Base-by-base conservation (phyloP, 2,888 invertebrate genomes). In the Trimorus sp. region DNA sequence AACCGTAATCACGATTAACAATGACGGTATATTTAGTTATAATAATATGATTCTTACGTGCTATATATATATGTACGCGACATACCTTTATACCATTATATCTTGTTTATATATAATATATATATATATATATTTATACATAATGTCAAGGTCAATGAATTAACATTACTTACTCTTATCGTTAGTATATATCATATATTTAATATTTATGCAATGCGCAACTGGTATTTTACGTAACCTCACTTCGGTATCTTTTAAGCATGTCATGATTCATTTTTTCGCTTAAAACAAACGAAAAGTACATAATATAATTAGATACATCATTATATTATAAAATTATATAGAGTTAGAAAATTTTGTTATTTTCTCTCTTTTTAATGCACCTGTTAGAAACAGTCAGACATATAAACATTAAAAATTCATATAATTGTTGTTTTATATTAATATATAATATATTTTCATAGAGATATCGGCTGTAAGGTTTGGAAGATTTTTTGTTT, bases 1-100 rank as follows among this genome's bases (percentile, higher is more conserved):
- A 88, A 86, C 84, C 84, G 88, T 85, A 89, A 89, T 85, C 86
- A 88, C 89, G 86, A 87, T 88, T 88, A 89, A 89, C 89, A 90
- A 89, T 88, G 85, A 89, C 84, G 83, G 83, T 86, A 85, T 88
- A 85, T 62, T 26, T 87, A 86, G 83, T 84, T 77, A 74, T 59
- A 54, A 74, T 59, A 54, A 59, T 59, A 59, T 58, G 65, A 51
- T 63, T 59, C 65, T 79, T 26, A 26, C 26, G 26, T 26, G 26
- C 26, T 26, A 26, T 26, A 26, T 76, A 83, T 79, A 60, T 82
- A 62, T 82, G 71, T 85, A 85, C 40, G 66, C 78, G 69, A 84
- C 79, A 84, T 83, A 85, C 81, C 71, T 59, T 83, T 73, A 59
- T 68, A 68, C 26, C 26, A 26, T 26, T 3, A 65, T 66, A 80